Conservation (phyloP, 2,113 vertebrate genomes). For the Isurus oxyrinchus region DNA sequence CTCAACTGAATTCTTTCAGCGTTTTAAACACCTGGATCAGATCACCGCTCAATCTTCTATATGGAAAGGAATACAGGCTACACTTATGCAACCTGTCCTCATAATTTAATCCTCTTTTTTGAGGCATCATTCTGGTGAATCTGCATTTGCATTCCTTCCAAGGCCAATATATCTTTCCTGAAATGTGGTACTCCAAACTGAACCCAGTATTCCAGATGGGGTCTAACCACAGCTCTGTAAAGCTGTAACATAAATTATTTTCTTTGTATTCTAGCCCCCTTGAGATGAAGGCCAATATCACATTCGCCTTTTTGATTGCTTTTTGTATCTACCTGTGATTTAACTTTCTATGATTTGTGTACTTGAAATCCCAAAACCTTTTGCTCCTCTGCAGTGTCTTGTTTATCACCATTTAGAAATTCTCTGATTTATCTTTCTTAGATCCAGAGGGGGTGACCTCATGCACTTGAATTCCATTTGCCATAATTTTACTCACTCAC, state of each 20-base stretch:
- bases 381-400: neutral
- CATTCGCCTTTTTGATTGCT: neutral
- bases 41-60: no score
- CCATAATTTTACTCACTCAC: neutral
- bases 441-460: neutral
- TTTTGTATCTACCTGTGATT: neutral
- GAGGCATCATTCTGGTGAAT: no score
- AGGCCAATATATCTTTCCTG: no score
- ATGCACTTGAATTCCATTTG: neutral
- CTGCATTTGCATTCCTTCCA: no score
- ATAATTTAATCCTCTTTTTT: no score
- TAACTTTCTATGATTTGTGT: neutral
- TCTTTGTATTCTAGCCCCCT: neutral
- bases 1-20: no score
- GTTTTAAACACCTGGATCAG: no score
- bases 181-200: neutral
- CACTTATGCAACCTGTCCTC: no score
- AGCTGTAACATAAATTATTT: neutral
- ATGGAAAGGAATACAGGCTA: neutral
- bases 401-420: neutral
- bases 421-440: neutral
- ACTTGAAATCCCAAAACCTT: neutral
- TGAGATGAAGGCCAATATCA: neutral
- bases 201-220: neutral
- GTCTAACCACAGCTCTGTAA: neutral